Percentiles rank a stretch among this genome's conserved stretches.
Conservation (phyloP, 37 sponge, comb jelly and placozoan species). For the Spongilla lacustris region DNA sequence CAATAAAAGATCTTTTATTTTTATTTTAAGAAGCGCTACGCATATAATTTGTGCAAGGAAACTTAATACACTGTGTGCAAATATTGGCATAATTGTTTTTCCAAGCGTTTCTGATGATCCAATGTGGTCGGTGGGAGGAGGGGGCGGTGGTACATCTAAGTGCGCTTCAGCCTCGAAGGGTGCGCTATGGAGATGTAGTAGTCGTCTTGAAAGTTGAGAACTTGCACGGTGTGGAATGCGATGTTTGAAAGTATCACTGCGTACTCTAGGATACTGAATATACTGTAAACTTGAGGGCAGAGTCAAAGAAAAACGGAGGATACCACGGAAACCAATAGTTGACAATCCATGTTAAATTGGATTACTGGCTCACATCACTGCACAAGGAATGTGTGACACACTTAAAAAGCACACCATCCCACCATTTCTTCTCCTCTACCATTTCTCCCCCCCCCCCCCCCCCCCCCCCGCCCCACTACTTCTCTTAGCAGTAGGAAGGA, state of each 20-base stretch:
- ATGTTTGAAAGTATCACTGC: constrained; percentile 63
- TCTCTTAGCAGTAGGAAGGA: constrained; percentile 20
- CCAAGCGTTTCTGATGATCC: too few species aligned
- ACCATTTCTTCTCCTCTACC: too few species aligned
- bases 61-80: background rate
- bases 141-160: background rate
- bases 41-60: background rate
- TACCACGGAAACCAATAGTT: background rate
- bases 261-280: constrained; percentile 54
- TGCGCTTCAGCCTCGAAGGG: constrained; percentile 5
- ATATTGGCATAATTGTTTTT: too few species aligned
- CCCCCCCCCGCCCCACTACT: background rate
- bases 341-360: background rate
- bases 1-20: too few species aligned
- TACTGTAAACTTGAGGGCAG: constrained; percentile 58
- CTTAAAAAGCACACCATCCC: background rate
- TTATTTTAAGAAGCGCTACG: background rate
- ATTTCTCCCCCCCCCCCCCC: background rate
- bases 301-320: background rate
- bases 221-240: constrained; percentile 50
- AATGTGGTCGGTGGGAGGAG: too few species aligned
- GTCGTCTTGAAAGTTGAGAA: constrained; percentile 27
- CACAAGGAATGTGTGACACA: constrained; percentile 9
- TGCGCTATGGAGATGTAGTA: constrained; percentile 50
- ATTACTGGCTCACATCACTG: background rate